These are phyloP conservation scores for Siderastrea siderea DNA, from an alignment of 92 coral and sea anemone species.

Conservation along the genomic window DNA sequence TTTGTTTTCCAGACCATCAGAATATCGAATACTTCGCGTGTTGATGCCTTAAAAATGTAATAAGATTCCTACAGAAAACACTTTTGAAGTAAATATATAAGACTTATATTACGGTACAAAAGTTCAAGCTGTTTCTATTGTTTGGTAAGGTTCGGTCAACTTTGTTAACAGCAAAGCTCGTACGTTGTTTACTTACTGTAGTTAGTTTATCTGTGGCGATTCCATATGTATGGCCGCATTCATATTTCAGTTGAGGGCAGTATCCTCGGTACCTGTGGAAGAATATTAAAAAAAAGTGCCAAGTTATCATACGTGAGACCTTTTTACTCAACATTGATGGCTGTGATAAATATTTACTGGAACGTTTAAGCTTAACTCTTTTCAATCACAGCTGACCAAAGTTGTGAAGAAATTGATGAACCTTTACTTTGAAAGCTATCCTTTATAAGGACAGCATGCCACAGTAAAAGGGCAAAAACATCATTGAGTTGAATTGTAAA, in stretches of 20 bases:
- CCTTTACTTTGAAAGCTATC: neutral
- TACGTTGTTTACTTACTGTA: constrained; percentile 64
- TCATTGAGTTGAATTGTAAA: neutral
- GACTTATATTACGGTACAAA: neutral
- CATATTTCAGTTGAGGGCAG: constrained; percentile 93
- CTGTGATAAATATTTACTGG: too few relatives aligned
- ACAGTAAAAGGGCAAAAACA: neutral
- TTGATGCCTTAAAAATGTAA: neutral
- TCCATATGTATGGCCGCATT: constrained; percentile 98
- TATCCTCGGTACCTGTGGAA: constrained; percentile 90
- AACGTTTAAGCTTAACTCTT: neutral
- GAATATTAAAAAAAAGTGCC: neutral
- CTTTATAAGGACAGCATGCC: neutral
- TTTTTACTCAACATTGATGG: too few relatives aligned
- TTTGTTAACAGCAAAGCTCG: neutral
- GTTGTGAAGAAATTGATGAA: neutral
- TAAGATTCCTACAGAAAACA: neutral
- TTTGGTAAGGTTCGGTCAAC: neutral
- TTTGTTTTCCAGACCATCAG: neutral
- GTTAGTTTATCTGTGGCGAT: constrained; percentile 97
- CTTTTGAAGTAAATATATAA: constrained; percentile 5
- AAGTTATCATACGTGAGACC: neutral
- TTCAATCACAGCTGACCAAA: neutral
- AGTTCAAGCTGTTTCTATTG: neutral
- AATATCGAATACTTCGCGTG: neutral